Percentiles rank a stretch among this genome's conserved stretches.
phyloP scores from a whole-genome alignment of 2,888 invertebrate species.

The Ophion obscuratus region DNA sequence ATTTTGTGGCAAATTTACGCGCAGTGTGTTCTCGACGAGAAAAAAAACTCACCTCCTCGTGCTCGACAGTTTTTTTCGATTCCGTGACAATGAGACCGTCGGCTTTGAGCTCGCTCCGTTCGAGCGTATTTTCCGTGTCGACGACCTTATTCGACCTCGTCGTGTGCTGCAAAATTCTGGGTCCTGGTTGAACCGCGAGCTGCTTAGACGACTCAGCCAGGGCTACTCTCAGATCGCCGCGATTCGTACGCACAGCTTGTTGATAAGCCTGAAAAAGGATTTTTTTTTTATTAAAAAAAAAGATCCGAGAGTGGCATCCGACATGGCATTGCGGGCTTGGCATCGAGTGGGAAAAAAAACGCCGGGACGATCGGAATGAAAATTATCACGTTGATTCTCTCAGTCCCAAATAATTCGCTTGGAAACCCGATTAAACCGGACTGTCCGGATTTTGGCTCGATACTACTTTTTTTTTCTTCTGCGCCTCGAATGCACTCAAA shows the following conservation, averaged over 20 bases:
- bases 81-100: constrained; percentile 95
- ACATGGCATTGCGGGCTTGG: neutral
- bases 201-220: constrained; percentile 87
- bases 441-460: constrained; percentile 63
- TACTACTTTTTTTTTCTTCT: neutral
- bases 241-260: constrained; percentile 87
- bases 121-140: constrained; percentile 93
- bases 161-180: constrained; percentile 90
- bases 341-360: neutral
- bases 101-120: constrained; percentile 90
- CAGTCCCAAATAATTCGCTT: constrained; percentile 21
- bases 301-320: neutral
- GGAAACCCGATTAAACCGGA: constrained; percentile 68
- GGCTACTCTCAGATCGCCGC: constrained; percentile 90
- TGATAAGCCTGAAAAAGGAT: constrained; percentile 88
- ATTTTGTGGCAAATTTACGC: neutral
- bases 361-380: neutral
- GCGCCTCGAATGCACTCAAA: neutral
- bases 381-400: constrained; percentile 9
- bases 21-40: neutral
- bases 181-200: constrained; percentile 87
- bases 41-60: constrained; percentile 87
- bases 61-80: constrained; percentile 92
- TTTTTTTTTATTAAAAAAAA: neutral
- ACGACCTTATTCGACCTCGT: constrained; percentile 91